phyloP scores from a whole-genome alignment of 2,113 vertebrate species.

The Silurus glanis region DNA sequence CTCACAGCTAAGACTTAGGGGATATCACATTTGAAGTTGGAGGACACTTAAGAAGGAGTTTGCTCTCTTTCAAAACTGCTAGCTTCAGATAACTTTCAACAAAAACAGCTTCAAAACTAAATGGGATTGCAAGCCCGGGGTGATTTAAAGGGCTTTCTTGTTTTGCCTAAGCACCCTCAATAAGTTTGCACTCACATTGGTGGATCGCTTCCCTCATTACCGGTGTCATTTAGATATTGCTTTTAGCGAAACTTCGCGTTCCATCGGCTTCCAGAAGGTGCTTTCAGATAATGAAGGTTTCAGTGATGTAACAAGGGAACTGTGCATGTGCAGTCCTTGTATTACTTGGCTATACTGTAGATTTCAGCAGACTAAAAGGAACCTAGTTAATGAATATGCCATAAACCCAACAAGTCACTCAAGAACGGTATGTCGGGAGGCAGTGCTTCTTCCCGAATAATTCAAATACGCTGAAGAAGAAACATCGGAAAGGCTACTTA shows the following conservation, averaged over 20 bases:
- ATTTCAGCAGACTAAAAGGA: background rate
- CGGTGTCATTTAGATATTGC: constrained; percentile 1
- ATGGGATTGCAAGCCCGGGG: background rate
- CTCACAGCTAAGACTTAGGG: background rate
- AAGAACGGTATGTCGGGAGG: background rate
- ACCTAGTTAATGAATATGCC: background rate
- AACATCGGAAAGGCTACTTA: background rate
- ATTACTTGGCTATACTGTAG: background rate
- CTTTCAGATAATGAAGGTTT: constrained; percentile 4
- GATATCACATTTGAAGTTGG: background rate
- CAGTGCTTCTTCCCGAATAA: background rate
- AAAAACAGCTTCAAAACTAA: background rate
- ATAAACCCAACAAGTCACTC: background rate
- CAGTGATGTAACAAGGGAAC: background rate
- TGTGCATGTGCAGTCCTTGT: background rate
- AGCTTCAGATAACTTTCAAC: background rate
- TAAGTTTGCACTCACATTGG: background rate
- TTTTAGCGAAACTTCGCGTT: background rate
- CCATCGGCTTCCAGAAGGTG: background rate
- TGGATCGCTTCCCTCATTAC: background rate
- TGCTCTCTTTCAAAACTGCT: background rate
- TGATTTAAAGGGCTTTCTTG: background rate
- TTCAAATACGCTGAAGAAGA: constrained; percentile 3
- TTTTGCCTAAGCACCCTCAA: background rate
- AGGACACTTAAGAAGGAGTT: background rate